phyloP scores from a whole-genome alignment of 2,113 vertebrate genomes.

The Gopherus evgoodei region DNA sequence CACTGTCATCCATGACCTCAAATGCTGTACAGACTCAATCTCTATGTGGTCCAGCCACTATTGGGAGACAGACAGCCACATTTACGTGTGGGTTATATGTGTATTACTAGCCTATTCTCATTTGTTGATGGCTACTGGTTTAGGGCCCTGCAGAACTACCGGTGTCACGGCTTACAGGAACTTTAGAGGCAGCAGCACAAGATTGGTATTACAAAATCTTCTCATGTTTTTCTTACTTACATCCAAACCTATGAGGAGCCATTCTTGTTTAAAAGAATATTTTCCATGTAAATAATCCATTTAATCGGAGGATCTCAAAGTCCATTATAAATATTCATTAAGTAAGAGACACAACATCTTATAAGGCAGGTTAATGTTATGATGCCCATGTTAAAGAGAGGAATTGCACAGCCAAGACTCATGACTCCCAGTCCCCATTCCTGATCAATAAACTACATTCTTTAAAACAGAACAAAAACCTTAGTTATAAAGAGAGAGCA shows the following conservation, averaged over 20 bases:
- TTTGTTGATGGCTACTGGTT: not conserved
- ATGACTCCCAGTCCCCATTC: slow-evolving; percentile 41
- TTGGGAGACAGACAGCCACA: not conserved
- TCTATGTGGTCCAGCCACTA: not conserved
- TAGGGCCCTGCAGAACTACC: not conserved
- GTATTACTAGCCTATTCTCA: not conserved
- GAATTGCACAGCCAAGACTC: slow-evolving; percentile 36
- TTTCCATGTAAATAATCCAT: slow-evolving; percentile 60
- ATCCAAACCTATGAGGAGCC: slow-evolving; percentile 65
- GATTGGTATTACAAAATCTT: slow-evolving; percentile 38
- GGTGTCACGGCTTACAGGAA: not conserved
- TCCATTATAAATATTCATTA: slow-evolving; percentile 34
- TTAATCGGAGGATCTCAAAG: slow-evolving; percentile 46
- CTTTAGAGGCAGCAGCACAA: not conserved
- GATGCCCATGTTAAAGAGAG: not conserved
- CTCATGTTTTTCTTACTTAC: slow-evolving; percentile 45
- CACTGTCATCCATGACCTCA: not conserved
- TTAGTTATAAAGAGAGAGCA: slow-evolving; percentile 52
- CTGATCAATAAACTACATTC: slow-evolving; percentile 73
- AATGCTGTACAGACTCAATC: not conserved
- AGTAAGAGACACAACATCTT: not conserved
- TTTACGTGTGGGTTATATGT: not conserved
- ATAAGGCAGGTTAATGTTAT: not conserved
- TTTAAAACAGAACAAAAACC: slow-evolving; percentile 67
- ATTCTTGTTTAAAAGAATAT: slow-evolving; percentile 66